Evolutionary conservation across 2,888 invertebrate species (phyloP).

Genomic region (Heliconius hortense): DNA sequence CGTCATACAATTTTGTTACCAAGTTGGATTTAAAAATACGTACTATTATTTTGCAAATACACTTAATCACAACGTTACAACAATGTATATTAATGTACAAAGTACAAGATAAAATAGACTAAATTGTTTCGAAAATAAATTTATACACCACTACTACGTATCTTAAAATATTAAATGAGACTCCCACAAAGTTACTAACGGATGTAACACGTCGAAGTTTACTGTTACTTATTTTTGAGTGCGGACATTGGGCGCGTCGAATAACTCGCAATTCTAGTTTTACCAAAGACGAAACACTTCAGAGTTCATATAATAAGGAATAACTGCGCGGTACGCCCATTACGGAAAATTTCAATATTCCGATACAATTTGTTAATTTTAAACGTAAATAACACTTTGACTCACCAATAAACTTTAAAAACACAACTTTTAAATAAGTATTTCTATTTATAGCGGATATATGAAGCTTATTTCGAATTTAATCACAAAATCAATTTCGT

Average conservation of each 20-base stretch:
- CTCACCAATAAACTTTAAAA: constrained; percentile 28
- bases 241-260: constrained; percentile 47
- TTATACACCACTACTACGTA: constrained; percentile 20
- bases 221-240: constrained; percentile 59
- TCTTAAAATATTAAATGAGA: constrained; percentile 43
- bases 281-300: constrained; percentile 48
- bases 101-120: constrained; percentile 2
- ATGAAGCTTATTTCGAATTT: constrained; percentile 22
- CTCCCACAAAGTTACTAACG: constrained; percentile 61
- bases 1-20: background rate
- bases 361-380: background rate
- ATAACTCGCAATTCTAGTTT: constrained; percentile 63
- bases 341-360: constrained; percentile 29
- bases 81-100: background rate
- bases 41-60: background rate
- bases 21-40: background rate
- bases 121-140: constrained; percentile 27
- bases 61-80: background rate
- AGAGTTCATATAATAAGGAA: background rate
- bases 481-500: constrained; percentile 33
- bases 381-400: constrained; percentile 10
- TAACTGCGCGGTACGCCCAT: constrained; percentile 28
- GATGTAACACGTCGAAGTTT: constrained; percentile 62
- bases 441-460: background rate
- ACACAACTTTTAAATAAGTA: background rate